phyloP scores from a whole-genome alignment of 2,797 vertebrate genomes.

The Gorsachius magnificus region DNA sequence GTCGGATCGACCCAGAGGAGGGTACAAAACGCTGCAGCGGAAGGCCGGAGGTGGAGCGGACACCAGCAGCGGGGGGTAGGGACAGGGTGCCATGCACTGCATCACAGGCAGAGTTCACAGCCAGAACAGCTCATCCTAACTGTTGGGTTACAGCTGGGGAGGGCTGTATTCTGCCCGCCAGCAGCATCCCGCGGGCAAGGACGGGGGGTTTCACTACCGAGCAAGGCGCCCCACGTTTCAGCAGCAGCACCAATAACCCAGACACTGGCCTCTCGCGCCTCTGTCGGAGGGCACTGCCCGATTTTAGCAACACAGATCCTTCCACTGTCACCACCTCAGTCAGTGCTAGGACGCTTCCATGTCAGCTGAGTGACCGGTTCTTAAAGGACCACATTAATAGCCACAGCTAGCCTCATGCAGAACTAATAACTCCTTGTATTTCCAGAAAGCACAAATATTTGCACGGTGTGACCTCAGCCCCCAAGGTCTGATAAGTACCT shows the following conservation, averaged over 20 bases:
- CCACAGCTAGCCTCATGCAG: background rate
- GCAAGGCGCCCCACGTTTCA: accelerated
- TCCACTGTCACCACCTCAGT: background rate
- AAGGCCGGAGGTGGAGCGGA: background rate
- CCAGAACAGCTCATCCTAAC: background rate
- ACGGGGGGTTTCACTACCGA: background rate
- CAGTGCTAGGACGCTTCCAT: background rate
- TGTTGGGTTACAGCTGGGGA: background rate
- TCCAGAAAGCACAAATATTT: slow-evolving; percentile 38
- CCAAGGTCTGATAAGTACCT: background rate
- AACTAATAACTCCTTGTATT: background rate
- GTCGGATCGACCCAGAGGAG: background rate
- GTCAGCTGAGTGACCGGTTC: background rate
- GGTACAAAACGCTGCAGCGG: background rate
- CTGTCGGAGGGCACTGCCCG: accelerated
- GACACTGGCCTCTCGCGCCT: accelerated
- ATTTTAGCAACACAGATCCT: background rate
- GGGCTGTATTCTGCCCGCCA: background rate
- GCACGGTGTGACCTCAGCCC: background rate
- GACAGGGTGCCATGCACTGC: background rate
- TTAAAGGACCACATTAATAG: background rate
- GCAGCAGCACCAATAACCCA: accelerated
- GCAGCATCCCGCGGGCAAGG: background rate
- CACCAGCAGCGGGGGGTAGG: background rate
- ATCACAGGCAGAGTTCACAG: background rate